Evolutionary conservation across 1,140 invertebrate species (phyloP).

Genomic region (Microplitis mediator): DNA sequence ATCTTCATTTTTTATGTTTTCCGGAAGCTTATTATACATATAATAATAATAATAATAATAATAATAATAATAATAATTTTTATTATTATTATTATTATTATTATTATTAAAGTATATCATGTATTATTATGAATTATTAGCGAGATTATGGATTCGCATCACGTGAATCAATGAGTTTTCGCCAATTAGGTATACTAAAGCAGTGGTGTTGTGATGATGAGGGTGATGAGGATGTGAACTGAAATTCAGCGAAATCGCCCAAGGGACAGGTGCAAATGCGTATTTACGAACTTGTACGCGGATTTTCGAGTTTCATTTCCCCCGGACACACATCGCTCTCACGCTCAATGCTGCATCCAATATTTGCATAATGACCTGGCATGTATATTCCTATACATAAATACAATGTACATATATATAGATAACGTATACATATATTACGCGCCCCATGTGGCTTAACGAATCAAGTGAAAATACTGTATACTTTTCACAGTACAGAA

Average conservation of each 20-base stretch:
- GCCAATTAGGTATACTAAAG: neutral
- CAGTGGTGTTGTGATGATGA: neutral
- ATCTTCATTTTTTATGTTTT: too few relatives aligned
- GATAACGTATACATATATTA: neutral
- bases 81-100: too few relatives aligned
- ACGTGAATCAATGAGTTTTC: neutral
- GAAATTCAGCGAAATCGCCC: neutral
- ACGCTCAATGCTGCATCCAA: neutral
- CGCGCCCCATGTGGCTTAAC: neutral
- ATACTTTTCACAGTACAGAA: neutral
- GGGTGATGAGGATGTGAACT: neutral
- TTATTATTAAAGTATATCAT: too few relatives aligned
- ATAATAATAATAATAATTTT: too few relatives aligned
- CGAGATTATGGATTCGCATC: neutral
- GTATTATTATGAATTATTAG: too few relatives aligned
- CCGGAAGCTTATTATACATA: too few relatives aligned
- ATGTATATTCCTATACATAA: neutral
- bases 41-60: neutral
- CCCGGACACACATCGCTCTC: neutral
- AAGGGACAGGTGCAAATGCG: neutral
- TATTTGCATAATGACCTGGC: neutral
- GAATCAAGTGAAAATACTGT: neutral
- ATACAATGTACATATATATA: too few relatives aligned
- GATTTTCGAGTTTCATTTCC: slow-evolving; percentile 3
- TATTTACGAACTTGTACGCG: neutral